These are phyloP conservation scores for Rhadinocentrus ornatus DNA, from an alignment of 2,797 vertebrate species.

Conservation along the genomic window DNA sequence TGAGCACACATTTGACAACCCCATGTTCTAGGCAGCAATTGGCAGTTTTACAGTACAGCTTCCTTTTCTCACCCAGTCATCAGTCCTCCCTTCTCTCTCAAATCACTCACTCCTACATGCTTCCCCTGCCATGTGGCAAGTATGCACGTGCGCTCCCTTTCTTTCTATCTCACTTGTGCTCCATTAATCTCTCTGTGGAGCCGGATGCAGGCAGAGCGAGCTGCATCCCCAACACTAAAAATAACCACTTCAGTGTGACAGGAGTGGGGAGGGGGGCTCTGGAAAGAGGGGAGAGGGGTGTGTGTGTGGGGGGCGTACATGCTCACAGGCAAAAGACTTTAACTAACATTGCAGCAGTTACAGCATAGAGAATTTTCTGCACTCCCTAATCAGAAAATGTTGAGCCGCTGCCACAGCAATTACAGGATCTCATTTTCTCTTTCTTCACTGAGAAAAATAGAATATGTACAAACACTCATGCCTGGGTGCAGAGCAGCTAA, in stretches of 20 bases:
- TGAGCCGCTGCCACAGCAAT: constrained; percentile 40
- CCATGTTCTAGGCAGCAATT: constrained; percentile 23
- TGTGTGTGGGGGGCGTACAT: constrained; percentile 31
- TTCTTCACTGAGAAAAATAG: constrained; percentile 29
- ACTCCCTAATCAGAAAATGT: constrained; percentile 47
- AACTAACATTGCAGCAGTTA: constrained; percentile 54
- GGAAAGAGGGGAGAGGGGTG: constrained; percentile 44
- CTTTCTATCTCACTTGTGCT: constrained; percentile 78
- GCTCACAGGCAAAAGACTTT: constrained; percentile 66
- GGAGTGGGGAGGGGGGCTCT: constrained; percentile 48
- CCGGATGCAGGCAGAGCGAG: constrained; percentile 72
- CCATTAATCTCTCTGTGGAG: constrained; percentile 83
- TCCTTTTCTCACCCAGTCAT: constrained; percentile 44
- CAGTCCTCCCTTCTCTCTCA: constrained; percentile 37
- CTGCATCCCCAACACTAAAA: constrained; percentile 85
- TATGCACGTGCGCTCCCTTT: constrained; percentile 78
- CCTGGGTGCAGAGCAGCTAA: constrained; percentile 16
- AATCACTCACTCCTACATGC: constrained; percentile 54
- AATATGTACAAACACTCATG: constrained; percentile 31
- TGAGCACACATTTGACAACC: constrained; percentile 25
- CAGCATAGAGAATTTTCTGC: constrained; percentile 44
- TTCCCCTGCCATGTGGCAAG: constrained; percentile 77
- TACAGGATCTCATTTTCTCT: constrained; percentile 38
- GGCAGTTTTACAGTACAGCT: constrained; percentile 44
- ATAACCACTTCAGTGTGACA: constrained; percentile 83